Conservation (phyloP, 2,888 invertebrate species). For the Troides oblongomaculatus region DNA sequence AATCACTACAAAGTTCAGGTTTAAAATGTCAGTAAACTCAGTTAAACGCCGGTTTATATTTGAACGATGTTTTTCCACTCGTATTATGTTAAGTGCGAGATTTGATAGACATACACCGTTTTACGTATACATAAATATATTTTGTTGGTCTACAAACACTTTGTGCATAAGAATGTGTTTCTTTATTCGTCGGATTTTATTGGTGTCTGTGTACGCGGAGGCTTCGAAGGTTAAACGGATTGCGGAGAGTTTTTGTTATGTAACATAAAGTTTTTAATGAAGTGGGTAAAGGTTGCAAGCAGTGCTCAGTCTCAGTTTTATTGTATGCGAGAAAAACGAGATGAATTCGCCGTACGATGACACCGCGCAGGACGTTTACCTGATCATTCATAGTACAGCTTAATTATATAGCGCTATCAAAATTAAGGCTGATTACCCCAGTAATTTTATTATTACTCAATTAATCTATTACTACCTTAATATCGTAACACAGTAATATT, state of each 20-base stretch:
- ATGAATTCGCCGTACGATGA: neutral
- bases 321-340: neutral
- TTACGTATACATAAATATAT: constrained; percentile 31
- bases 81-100: constrained; percentile 52
- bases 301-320: neutral
- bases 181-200: constrained; percentile 31
- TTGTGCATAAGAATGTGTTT: constrained; percentile 49
- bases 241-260: constrained; percentile 14
- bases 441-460: too few relatives aligned
- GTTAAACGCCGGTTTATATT: constrained; percentile 73
- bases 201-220: constrained; percentile 19
- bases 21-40: constrained; percentile 63
- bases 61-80: constrained; percentile 52
- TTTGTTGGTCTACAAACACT: constrained; percentile 57
- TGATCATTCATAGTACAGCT: too few relatives aligned
- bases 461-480: too few relatives aligned
- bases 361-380: too few relatives aligned
- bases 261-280: neutral
- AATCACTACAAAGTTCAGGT: constrained; percentile 3
- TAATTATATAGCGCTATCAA: too few relatives aligned
- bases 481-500: too few relatives aligned
- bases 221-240: constrained; percentile 20
- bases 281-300: neutral
- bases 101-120: constrained; percentile 59
- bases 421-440: too few relatives aligned